Evolutionary conservation across 1,140 invertebrate species (phyloP), one percentile per base, ranked within the genome.

Genomic region (Ruditapes philippinarum): DNA sequence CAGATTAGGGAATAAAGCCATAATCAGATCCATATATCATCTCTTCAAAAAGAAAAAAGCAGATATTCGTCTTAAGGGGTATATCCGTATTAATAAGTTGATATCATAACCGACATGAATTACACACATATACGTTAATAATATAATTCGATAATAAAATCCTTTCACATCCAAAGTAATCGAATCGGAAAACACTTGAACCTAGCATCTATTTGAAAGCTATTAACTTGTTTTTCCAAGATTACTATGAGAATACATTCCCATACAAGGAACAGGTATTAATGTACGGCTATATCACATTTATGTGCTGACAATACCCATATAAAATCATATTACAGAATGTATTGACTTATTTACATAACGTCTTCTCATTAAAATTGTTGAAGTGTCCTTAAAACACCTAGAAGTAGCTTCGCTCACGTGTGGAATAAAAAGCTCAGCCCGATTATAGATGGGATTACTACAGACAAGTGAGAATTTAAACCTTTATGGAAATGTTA

Each of bases 281-380:
- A 40, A 45, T 25, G 70, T 38, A 42, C 36, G 2, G 57, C 57
- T 19, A 14, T 28, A 22, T 33, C 28, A 79, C 40, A 12, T 54
- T 54, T 7, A 28, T 17, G 1, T 57, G 25, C n/a, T 74, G 70
- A 85, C 82, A 85, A 85, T 85, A 57, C 28, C 36, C 49, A 14
- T 38, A 79, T 60, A 73, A 73, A 62, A 65, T 82, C 54, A 82
- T 28, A 82, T 82, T 40, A 79, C 54, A 54, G 33, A 79, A 45
- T 49, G n/a, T 85, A 85, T 85, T 74, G 54, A 40, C 82, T 45
- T 57, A 74, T 85, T 85, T 85, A 85, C 82, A 85, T 85, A 74
- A 85, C 42, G 9, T 31, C 45, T n/a, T 85, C 82, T 74, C 38
- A 74, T 85, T 45, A 73, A 74, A 85, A n/a, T 9, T 36, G 0